Evolutionary conservation across 2,888 invertebrate genomes (phyloP), one percentile per base, ranked within the genome.

Genomic region (Ochropleura plecta): DNA sequence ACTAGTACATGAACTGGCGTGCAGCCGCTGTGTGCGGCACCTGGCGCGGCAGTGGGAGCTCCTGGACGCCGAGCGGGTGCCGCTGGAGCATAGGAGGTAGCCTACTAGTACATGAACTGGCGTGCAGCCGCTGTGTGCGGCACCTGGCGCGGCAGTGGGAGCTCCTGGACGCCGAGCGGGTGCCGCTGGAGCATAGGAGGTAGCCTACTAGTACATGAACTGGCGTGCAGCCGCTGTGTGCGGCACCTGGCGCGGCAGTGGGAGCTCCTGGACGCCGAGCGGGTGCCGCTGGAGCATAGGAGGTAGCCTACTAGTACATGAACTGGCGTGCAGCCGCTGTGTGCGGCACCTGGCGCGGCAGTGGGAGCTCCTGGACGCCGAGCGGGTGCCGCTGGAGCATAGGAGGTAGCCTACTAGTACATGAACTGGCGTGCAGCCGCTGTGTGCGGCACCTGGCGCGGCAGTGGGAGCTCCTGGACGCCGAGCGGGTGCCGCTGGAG

Each of bases 111-210:
- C 30, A 30, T 30, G 30, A 30, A 30, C 30, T 30, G 30, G 30
- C 30, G 30, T 30, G 30, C 30, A 30, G 30, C 30, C 30, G 30
- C 30, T 30, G 20, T 98, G 98, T 98, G 89, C 97, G 97, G 85
- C 98, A 98, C 93, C 97, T 99, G 81, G 98, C 98, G 77, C 97
- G 97, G 76, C 99, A 99, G 95, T 99, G 99, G 98, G 98, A 99
- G 90, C 97, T 97, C 72, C 97, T 98, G 97, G 98, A 99, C 93
- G 97, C 97, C 4, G 98, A 98, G 91, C 96, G 98, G 70, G 97
- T 98, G 83, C 98, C 98, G 67, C 94, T 98, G 63, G 98, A 51
- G 44, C 67, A 53, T 40, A 16, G 60, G 42, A 60, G 60, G 60
- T 42, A 18, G 30, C 30, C 30, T 30, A 30, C 30, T 30, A 30